Base-by-base conservation (phyloP, 1,140 invertebrate genomes). In the Diabrotica virgifera region DNA sequence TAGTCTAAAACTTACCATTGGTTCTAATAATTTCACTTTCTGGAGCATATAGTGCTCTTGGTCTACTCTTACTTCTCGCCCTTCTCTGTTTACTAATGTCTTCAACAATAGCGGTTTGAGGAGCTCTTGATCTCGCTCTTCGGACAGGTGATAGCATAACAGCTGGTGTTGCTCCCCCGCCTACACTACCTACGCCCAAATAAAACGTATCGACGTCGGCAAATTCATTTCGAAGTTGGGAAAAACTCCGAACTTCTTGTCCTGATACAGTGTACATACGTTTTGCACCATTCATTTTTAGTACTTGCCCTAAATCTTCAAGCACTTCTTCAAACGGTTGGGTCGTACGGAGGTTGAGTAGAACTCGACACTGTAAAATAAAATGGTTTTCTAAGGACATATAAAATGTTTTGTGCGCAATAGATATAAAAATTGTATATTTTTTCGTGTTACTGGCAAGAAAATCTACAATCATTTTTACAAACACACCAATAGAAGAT, bases 301-400 rank as follows among this genome's bases (percentile, higher is more conserved):
- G 83, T 52, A 95, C 93, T 83, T 95, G 91, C 65, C 93, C 93
- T 71, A 96, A 84, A 82, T 97, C 95, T 77, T 92, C 89, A 60
- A 97, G 81, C n/a, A 97, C 91, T 76, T 96, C 94, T 81, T 97
- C 95, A 76, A 96, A 98, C 3, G 92, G 93, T 77, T 96, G 94
- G 8, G 91, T 90, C 0, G 94, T 97, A 64, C 93, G 86, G 67
- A 97, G 84, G 80, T 97, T 97, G 56, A 98, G 80, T 64, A 97
- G 79, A 24, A 96, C 93, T 66, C 93, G 90, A 78, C 93, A 94
- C 90, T 94, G 79, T 46, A 71, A 61, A 50, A 40, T 6, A 35
- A 37, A 24, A 24, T 24, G 24, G 4, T 24, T 24, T 24, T 4
- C 24, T 24, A 24, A 24, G 24, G 4, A 24, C 1, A 1, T 24